phyloP scores from a whole-genome alignment of 2,797 vertebrate species.

The Leptoclinus maculatus region DNA sequence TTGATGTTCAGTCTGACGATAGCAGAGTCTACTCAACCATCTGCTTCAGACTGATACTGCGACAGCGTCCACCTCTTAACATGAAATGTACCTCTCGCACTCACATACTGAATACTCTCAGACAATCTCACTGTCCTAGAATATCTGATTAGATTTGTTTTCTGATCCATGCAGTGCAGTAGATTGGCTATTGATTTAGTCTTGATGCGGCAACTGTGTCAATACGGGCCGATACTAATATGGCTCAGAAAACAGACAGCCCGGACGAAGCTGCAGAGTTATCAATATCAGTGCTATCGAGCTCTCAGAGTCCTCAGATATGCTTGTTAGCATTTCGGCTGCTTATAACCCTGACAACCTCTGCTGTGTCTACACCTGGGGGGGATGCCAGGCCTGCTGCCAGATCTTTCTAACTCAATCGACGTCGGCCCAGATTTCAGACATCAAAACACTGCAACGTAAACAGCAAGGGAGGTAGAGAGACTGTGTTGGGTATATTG shows the following conservation, averaged over 20 bases:
- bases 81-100: slow-evolving; percentile 51
- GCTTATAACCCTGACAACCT: slow-evolving; percentile 48
- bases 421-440: neutral
- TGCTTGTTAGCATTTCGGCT: slow-evolving; percentile 60
- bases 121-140: slow-evolving; percentile 45
- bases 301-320: slow-evolving; percentile 23
- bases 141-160: slow-evolving; percentile 60
- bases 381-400: slow-evolving; percentile 35
- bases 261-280: slow-evolving; percentile 36
- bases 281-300: slow-evolving; percentile 63
- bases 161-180: slow-evolving; percentile 45
- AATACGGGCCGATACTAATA: slow-evolving; percentile 56
- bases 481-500: slow-evolving; percentile 20
- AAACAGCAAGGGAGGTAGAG: slow-evolving; percentile 51
- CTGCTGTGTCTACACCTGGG: slow-evolving; percentile 30
- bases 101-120: slow-evolving; percentile 46
- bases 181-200: slow-evolving; percentile 63
- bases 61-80: slow-evolving; percentile 46
- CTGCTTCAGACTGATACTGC: slow-evolving; percentile 53
- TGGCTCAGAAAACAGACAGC: slow-evolving; percentile 36
- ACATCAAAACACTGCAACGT: slow-evolving; percentile 39
- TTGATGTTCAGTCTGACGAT: slow-evolving; percentile 59
- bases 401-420: slow-evolving; percentile 44
- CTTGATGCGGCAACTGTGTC: slow-evolving; percentile 47
- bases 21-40: slow-evolving; percentile 61